Percentiles rank a stretch among this genome's conserved stretches.
phyloP scores from a whole-genome alignment of 92 coral and sea anemone species.

The Umimayanthus kanabou region DNA sequence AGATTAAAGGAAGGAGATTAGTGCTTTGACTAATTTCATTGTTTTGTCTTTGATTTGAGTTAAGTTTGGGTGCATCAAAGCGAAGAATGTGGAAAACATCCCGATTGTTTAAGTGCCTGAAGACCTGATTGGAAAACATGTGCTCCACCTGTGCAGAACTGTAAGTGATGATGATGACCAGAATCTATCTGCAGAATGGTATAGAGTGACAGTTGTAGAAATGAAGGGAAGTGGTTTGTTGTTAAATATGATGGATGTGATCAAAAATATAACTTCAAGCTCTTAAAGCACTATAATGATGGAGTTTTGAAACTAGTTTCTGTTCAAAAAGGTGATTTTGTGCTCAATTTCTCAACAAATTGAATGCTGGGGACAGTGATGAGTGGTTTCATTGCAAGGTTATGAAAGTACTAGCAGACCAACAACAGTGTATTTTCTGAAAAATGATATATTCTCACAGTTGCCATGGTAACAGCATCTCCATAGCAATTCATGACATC shows the following conservation, averaged over 20 bases:
- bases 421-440: too few relatives aligned
- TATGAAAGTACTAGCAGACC: slow-evolving; percentile 17
- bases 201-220: slow-evolving; percentile 25
- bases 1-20: background rate
- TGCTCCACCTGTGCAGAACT: slow-evolving; percentile 29
- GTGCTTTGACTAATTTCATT: slow-evolving; percentile 9
- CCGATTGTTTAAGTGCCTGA: slow-evolving; percentile 43
- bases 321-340: slow-evolving; percentile 26
- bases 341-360: slow-evolving; percentile 21
- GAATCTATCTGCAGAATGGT: slow-evolving; percentile 24
- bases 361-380: slow-evolving; percentile 25
- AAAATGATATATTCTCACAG: too few relatives aligned
- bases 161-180: slow-evolving; percentile 28
- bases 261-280: slow-evolving; percentile 22
- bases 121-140: slow-evolving; percentile 48
- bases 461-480: too few relatives aligned
- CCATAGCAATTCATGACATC: too few relatives aligned
- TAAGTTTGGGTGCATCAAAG: background rate
- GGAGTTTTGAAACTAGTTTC: slow-evolving; percentile 18
- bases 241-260: slow-evolving; percentile 31
- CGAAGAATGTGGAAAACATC: slow-evolving; percentile 12
- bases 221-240: slow-evolving; percentile 28
- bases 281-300: slow-evolving; percentile 8
- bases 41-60: slow-evolving; percentile 3
- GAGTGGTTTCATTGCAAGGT: slow-evolving; percentile 25